These are phyloP conservation scores for Emys orbicularis DNA, from an alignment of 2,797 vertebrate species.

Conservation along the genomic window DNA sequence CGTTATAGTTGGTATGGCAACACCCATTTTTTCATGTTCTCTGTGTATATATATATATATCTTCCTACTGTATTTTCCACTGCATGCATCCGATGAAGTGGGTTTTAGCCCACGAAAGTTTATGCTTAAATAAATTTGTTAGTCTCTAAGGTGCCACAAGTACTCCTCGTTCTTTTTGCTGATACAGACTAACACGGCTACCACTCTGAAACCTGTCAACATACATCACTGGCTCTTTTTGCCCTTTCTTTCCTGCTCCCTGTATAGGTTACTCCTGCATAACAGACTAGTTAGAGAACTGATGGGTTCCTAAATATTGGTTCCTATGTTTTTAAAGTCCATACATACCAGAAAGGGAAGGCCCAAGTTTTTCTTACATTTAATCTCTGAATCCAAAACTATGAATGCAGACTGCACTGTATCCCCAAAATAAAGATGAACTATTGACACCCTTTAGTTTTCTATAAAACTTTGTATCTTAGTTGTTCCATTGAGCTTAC, in stretches of 20 bases:
- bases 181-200: too few species aligned
- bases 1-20: too few species aligned
- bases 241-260: not conserved
- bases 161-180: too few species aligned
- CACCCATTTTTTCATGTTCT: too few species aligned
- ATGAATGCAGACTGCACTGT: not conserved
- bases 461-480: not conserved
- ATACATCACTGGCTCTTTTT: not conserved
- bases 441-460: not conserved
- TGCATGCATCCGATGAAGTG: too few species aligned
- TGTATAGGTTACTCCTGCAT: not conserved
- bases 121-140: too few species aligned
- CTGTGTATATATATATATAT: too few species aligned
- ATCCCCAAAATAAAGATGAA: not conserved
- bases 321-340: not conserved
- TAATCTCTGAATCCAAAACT: not conserved
- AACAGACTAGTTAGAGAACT: not conserved
- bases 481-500: not conserved
- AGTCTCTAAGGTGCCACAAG: too few species aligned
- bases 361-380: not conserved
- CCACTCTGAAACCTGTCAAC: too few species aligned
- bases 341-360: not conserved
- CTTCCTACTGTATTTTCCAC: too few species aligned
- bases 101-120: too few species aligned
- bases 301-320: rapidly evolving